Conservation (phyloP, 2,113 vertebrate species). For the Brachyistius frenatus region DNA sequence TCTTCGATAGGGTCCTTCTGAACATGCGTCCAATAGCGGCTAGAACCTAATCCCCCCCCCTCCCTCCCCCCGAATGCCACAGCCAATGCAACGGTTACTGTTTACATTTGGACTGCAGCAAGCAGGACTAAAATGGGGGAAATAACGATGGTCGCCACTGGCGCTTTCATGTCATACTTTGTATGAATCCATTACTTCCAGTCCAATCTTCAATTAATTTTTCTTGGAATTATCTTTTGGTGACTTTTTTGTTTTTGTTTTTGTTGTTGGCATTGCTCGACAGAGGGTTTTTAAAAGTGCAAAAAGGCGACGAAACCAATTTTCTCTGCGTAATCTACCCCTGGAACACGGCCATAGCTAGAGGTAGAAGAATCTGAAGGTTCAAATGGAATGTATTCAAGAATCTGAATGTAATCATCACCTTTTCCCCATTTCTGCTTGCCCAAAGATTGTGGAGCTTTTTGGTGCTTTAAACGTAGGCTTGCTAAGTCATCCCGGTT, state of each 20-base stretch:
- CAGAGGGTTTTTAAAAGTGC: background rate
- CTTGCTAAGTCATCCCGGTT: background rate
- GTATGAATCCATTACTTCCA: constrained; percentile 1
- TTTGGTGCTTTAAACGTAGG: constrained; percentile 57
- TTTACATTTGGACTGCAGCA: constrained; percentile 71
- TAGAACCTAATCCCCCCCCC: constrained; percentile 3
- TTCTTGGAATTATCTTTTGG: no score
- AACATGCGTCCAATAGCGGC: constrained; percentile 48
- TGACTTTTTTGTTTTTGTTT: no score
- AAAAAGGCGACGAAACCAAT: background rate
- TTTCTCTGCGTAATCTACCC: background rate
- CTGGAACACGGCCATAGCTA: background rate
- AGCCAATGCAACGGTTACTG: constrained; percentile 66
- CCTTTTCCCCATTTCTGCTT: constrained; percentile 52
- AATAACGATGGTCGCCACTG: constrained; percentile 24
- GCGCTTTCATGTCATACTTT: background rate
- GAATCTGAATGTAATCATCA: constrained; percentile 76
- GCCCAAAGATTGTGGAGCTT: constrained; percentile 69
- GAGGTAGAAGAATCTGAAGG: constrained; percentile 27
- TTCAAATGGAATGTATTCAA: constrained; percentile 73
- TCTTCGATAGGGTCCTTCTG: constrained; percentile 37
- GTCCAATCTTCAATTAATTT: background rate
- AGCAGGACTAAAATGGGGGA: constrained; percentile 50
- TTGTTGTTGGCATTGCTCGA: no score
- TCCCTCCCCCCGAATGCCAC: constrained; percentile 32